Evolutionary conservation across 2,113 vertebrate species (phyloP).

Genomic region (Poecile atricapillus): DNA sequence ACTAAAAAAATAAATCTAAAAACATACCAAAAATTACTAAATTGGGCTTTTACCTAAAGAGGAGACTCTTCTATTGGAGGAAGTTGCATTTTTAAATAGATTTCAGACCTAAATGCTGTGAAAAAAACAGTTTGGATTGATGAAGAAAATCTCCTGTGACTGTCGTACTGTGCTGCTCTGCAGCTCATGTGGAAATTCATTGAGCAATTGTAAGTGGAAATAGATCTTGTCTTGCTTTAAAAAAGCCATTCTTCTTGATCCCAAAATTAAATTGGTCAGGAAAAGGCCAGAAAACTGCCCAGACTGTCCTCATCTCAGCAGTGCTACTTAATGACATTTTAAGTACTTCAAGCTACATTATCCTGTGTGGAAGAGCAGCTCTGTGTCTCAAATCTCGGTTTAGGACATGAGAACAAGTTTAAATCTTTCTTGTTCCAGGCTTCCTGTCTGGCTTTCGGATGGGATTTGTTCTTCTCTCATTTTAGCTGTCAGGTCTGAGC

Average conservation of each 20-base stretch:
- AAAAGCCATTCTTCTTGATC: conserved; percentile 37
- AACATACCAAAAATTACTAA: not conserved
- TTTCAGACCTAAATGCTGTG: not conserved
- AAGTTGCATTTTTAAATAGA: not conserved
- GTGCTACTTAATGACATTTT: conserved; percentile 33
- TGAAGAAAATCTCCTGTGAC: not conserved
- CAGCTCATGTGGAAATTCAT: not conserved
- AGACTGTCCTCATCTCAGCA: conserved; percentile 17
- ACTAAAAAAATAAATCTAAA: not conserved
- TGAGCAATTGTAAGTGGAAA: not conserved
- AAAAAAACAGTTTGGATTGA: not conserved
- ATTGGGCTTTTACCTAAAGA: not conserved
- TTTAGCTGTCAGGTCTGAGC: conserved; percentile 36
- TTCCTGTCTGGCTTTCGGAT: conserved; percentile 20
- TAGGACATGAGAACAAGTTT: conserved; percentile 35
- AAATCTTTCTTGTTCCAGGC: not conserved
- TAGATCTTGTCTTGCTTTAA: conserved; percentile 7
- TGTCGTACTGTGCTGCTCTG: not conserved
- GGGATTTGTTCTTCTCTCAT: not conserved
- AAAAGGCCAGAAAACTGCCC: conserved; percentile 2
- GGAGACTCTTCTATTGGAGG: not conserved
- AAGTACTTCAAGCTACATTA: conserved; percentile 42
- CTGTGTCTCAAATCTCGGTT: conserved; percentile 33
- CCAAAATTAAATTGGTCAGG: conserved; percentile 8
- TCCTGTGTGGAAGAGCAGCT: not conserved